Evolutionary conservation across 1,140 invertebrate species (phyloP), one percentile per base, ranked within the genome.

Genomic region (Aphelenchoides besseyi): DNA sequence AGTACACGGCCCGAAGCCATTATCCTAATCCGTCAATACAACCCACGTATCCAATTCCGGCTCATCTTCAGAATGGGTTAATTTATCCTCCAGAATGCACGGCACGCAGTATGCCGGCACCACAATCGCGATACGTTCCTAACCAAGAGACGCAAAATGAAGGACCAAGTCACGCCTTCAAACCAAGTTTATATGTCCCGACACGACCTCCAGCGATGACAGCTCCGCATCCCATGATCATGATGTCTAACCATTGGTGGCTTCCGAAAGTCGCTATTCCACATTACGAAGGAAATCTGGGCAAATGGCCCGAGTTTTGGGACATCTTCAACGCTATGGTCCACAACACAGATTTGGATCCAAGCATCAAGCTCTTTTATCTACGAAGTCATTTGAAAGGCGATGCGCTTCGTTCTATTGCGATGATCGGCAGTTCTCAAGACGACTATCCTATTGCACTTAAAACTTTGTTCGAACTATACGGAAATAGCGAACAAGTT

Each of bases 311-410:
- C 57, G 57, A 18, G 9, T 59, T 59, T 18, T 59, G 57, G 57
- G 57, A 59, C 18, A 8, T 59, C 8, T 59, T 23, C 57, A 59
- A 59, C 57, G 57, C 57, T 9, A 59, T 59, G 57, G 57, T 59
- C 8, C 9, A 59, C 23, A 59, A 41, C 23, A 9, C 8, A 18
- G 23, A 59, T 8, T 41, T 59, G 57, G 57, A 59, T 8, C 57
- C 57, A 26, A 9, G 23, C 18, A 9, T 59, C 9, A 59, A 59
- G 57, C 57, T 59, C 8, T 59, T 59, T 41, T 26, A 59, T 9
- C 30, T 59, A 8, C 57, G 57, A 18, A 9, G 8, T 9, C 23
- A 26, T 18, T 18, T 59, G 8, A 18, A 59, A 59, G 57, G 57
- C 16, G 57, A 59, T 8, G 57, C 57, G 23, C 9, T 9, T 8